phyloP scores from a whole-genome alignment of 1,140 invertebrate genomes.

The Bombus confusus region DNA sequence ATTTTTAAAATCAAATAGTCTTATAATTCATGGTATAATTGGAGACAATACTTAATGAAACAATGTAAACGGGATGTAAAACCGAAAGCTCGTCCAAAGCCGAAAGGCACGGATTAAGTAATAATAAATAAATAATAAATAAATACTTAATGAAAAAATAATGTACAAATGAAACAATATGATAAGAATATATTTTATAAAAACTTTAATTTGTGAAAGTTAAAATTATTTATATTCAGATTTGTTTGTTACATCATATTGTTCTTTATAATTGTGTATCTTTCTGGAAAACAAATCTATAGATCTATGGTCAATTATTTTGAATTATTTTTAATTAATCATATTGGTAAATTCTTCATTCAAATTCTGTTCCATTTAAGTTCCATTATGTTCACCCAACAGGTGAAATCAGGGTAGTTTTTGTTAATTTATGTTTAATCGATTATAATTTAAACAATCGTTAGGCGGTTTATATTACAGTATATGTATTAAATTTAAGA shows the following conservation, averaged over 20 bases:
- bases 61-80: too few species aligned
- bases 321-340: too few species aligned
- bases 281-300: not conserved
- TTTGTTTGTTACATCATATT: not conserved
- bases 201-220: not conserved
- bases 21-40: not conserved
- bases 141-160: not conserved
- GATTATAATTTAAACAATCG: not conserved
- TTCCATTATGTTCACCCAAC: not conserved
- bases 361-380: not conserved
- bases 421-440: not conserved
- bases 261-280: not conserved
- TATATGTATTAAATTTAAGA: not conserved
- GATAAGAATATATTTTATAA: not conserved
- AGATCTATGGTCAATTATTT: not conserved
- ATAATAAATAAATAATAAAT: too few species aligned
- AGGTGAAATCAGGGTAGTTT: not conserved
- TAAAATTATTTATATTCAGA: not conserved
- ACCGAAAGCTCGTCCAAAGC: too few species aligned
- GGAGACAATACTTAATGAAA: not conserved
- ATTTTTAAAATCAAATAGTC: not conserved
- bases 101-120: too few species aligned
- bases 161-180: not conserved
- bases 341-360: not conserved
- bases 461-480: not conserved